phyloP scores from a whole-genome alignment of 2,797 vertebrate species.

The Antrozous pallidus region DNA sequence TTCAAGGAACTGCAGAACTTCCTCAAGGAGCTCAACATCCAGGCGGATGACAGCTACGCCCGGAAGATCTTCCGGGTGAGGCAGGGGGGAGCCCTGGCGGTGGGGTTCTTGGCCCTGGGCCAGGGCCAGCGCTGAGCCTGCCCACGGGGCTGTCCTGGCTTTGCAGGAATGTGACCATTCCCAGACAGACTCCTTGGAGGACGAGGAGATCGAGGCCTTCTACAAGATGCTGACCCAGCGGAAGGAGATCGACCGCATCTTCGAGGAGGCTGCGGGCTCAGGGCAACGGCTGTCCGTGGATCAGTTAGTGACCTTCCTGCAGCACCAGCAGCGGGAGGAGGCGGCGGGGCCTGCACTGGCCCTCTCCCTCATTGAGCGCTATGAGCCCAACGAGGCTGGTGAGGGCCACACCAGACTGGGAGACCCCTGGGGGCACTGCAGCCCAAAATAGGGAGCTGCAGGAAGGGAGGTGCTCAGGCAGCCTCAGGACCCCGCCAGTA shows the following conservation, averaged over 20 bases:
- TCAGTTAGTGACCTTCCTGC: conserved; percentile 88
- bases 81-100: background rate
- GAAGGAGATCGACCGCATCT: conserved; percentile 90
- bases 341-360: conserved; percentile 80
- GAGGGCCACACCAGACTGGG: conserved; percentile 22
- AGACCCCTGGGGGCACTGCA: background rate
- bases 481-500: background rate
- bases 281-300: conserved; percentile 85
- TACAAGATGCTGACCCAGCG: conserved; percentile 92
- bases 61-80: conserved; percentile 89
- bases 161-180: conserved; percentile 92
- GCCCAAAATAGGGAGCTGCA: background rate
- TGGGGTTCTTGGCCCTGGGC: fast-evolving
- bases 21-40: conserved; percentile 91
- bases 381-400: conserved; percentile 90
- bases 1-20: conserved; percentile 95
- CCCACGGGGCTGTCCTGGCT: conserved; percentile 34
- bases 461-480: background rate
- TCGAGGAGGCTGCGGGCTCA: conserved; percentile 77
- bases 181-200: conserved; percentile 90
- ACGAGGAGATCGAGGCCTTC: conserved; percentile 92
- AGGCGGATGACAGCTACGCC: conserved; percentile 90
- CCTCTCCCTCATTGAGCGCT: conserved; percentile 89
- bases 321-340: conserved; percentile 88
- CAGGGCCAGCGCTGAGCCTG: background rate